Conservation (phyloP, 2,888 invertebrate species). For the Thecocarcelia acutangulata region DNA sequence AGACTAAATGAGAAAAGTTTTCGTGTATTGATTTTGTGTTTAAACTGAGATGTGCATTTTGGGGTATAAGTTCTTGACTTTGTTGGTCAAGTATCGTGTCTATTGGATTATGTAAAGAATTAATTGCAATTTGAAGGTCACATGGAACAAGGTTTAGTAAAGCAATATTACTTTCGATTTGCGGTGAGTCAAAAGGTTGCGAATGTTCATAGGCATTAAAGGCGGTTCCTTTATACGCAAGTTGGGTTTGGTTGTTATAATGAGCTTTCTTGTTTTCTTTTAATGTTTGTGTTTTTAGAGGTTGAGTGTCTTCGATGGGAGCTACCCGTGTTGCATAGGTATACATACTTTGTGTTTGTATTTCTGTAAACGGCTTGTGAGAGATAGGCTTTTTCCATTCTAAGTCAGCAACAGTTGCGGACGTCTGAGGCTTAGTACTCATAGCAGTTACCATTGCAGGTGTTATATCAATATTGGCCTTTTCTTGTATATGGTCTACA, state of each 20-base stretch:
- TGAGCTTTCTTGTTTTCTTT: conserved; percentile 1
- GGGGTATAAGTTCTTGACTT: background rate
- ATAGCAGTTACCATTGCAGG: conserved; percentile 69
- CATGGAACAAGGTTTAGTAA: background rate
- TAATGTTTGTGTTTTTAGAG: conserved; percentile 31
- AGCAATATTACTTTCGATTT: conserved; percentile 4
- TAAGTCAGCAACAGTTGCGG: conserved; percentile 69
- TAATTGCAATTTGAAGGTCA: conserved; percentile 37
- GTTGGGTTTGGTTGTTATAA: conserved; percentile 18
- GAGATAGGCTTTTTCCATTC: conserved; percentile 69
- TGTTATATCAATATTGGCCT: conserved; percentile 62
- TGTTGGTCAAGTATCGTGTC: conserved; percentile 6
- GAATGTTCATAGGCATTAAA: conserved; percentile 41
- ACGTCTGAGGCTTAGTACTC: conserved; percentile 70
- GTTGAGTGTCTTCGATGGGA: conserved; percentile 49
- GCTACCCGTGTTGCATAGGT: conserved; percentile 70
- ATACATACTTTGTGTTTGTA: conserved; percentile 75
- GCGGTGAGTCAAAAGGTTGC: background rate
- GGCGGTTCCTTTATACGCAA: conserved; percentile 40
- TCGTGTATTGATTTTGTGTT: conserved; percentile 30
- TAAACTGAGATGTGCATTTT: conserved; percentile 32
- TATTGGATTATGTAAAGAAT: conserved; percentile 7
- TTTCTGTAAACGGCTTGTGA: conserved; percentile 59
- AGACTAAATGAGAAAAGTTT: conserved; percentile 15
- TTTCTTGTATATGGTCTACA: conserved; percentile 46